Evolutionary conservation across 2,797 vertebrate genomes (phyloP).

Genomic region (Arremon brunneinucha): DNA sequence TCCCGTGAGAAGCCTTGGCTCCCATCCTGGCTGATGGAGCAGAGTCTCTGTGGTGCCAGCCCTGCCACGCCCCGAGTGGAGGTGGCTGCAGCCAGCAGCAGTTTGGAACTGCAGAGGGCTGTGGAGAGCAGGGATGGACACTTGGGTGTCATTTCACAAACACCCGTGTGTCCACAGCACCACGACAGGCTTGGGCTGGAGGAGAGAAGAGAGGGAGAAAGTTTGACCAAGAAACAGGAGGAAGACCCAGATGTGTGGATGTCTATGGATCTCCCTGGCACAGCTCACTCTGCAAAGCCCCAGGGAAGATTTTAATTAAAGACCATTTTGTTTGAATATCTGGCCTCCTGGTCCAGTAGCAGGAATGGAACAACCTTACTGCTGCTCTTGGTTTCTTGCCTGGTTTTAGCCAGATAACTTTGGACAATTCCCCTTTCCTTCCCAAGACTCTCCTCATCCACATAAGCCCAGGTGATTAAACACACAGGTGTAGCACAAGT

Average conservation of each 20-base stretch:
- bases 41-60: not conserved
- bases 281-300: not conserved
- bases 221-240: not conserved
- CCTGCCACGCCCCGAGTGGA: not conserved
- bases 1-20: not conserved
- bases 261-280: not conserved
- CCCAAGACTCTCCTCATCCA: not conserved
- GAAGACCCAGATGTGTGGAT: not conserved
- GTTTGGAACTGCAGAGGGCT: not conserved
- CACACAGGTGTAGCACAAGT: rapidly evolving
- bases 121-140: not conserved
- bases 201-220: not conserved
- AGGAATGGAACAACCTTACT: not conserved
- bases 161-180: rapidly evolving
- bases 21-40: not conserved
- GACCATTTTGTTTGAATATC: not conserved
- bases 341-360: not conserved
- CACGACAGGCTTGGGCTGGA: not conserved
- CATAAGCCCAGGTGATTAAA: not conserved
- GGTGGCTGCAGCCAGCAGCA: not conserved
- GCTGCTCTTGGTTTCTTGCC: not conserved
- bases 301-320: not conserved
- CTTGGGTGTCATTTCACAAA: not conserved
- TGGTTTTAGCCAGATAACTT: not conserved
- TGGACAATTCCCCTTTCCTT: not conserved